Percentiles rank a stretch among this genome's conserved stretches.
These are phyloP conservation scores for Gandaritis pyraliata DNA, from an alignment of 2,888 invertebrate species.

Conservation along the genomic window DNA sequence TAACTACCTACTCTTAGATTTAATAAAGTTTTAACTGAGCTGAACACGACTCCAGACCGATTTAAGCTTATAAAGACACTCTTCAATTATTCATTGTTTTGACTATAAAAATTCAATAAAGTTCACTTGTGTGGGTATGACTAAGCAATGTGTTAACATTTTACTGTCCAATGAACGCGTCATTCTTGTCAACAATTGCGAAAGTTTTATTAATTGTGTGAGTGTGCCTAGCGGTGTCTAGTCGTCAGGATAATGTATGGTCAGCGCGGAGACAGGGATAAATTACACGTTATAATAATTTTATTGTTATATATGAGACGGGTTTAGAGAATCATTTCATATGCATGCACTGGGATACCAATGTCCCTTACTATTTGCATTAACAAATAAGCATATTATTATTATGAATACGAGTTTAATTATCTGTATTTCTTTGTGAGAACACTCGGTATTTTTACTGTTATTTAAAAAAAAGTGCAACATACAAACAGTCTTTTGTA, in stretches of 20 bases:
- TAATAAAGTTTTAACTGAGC: slow-evolving; percentile 55
- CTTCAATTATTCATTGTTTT: slow-evolving; percentile 49
- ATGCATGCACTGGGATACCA: slow-evolving; percentile 56
- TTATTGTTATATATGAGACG: slow-evolving; percentile 51
- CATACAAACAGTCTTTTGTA: too few species aligned
- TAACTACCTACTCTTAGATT: slow-evolving; percentile 58
- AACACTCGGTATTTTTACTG: too few species aligned
- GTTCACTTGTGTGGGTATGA: slow-evolving; percentile 44
- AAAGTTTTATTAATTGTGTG: slow-evolving; percentile 56
- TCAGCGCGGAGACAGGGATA: slow-evolving; percentile 54
- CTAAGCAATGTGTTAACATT: slow-evolving; percentile 43
- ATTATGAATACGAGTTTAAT: slow-evolving; percentile 2
- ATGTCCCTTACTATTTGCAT: slow-evolving; percentile 35
- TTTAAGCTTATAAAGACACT: slow-evolving; percentile 32
- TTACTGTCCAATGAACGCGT: slow-evolving; percentile 47
- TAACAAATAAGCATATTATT: slow-evolving; percentile 15
- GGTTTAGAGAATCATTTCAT: slow-evolving; percentile 51
- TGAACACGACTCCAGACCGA: slow-evolving; percentile 56
- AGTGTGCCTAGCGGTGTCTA: slow-evolving; percentile 45
- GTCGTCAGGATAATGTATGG: slow-evolving; percentile 45
- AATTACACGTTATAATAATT: slow-evolving; percentile 62
- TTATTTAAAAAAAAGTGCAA: too few species aligned
- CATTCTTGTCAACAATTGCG: slow-evolving; percentile 51
- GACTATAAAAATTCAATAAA: slow-evolving; percentile 47
- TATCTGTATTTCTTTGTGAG: too few species aligned